These are phyloP conservation scores for Chrysolina haemoptera DNA, from an alignment of 2,888 invertebrate species.

Conservation along the genomic window DNA sequence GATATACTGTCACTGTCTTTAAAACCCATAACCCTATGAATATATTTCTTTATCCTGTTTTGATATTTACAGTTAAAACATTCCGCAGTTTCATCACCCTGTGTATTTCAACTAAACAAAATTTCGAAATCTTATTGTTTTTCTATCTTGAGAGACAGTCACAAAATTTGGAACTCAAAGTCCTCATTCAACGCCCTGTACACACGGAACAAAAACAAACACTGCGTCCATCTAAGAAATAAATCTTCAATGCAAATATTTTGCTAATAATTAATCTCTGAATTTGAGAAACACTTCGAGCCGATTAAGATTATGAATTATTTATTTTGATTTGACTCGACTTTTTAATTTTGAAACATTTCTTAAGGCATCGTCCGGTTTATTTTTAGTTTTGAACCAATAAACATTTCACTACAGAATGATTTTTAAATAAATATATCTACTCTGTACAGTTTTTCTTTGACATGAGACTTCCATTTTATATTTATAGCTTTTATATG, in stretches of 20 bases:
- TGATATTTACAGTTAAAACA: too few species aligned
- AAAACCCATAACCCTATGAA: too few species aligned
- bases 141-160: not conserved
- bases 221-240: slow-evolving; percentile 29
- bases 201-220: slow-evolving; percentile 32
- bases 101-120: too few species aligned
- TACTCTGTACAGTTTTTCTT: slow-evolving; percentile 52
- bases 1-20: too few species aligned
- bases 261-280: slow-evolving; percentile 51
- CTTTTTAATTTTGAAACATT: slow-evolving; percentile 60
- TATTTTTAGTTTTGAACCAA: slow-evolving; percentile 61
- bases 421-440: slow-evolving; percentile 63
- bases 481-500: slow-evolving; percentile 50
- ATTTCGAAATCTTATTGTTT: too few species aligned
- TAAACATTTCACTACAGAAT: slow-evolving; percentile 62
- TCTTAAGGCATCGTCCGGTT: slow-evolving; percentile 53
- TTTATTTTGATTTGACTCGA: slow-evolving; percentile 60
- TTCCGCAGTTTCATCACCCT: too few species aligned
- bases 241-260: slow-evolving; percentile 48
- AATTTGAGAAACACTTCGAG: slow-evolving; percentile 41
- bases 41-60: too few species aligned
- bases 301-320: slow-evolving; percentile 60
- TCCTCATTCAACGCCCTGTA: not conserved
- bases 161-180: not conserved
- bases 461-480: slow-evolving; percentile 54